These are phyloP conservation scores for Jacana jacana DNA, from an alignment of 2,113 vertebrate species.

Conservation along the genomic window DNA sequence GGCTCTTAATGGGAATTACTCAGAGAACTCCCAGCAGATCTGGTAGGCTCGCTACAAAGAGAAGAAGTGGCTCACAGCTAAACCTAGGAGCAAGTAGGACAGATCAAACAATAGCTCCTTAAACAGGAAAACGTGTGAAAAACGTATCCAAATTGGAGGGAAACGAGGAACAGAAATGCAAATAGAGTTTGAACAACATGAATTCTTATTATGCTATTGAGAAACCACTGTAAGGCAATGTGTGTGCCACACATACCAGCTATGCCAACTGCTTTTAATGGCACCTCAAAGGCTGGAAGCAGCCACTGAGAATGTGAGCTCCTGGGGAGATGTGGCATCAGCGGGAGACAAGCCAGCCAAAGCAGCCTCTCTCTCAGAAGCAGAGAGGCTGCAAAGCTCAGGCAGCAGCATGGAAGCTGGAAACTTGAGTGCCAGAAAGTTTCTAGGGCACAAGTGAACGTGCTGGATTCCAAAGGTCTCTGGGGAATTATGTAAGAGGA, in stretches of 20 bases:
- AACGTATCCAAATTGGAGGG: background rate
- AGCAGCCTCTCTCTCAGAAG: too few species aligned
- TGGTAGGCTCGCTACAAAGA: background rate
- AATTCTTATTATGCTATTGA: background rate
- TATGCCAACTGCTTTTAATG: background rate
- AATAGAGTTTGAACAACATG: background rate
- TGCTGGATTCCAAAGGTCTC: constrained; percentile 27
- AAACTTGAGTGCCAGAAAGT: background rate
- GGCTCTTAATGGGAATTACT: background rate
- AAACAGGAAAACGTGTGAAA: background rate
- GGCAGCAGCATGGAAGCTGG: background rate
- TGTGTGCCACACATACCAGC: background rate
- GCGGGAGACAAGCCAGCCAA: background rate
- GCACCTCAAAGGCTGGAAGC: background rate
- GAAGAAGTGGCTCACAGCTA: background rate
- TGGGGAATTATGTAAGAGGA: background rate
- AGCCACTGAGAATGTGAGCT: background rate
- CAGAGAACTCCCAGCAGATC: background rate
- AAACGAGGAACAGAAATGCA: background rate
- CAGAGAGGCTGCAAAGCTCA: background rate
- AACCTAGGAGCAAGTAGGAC: background rate
- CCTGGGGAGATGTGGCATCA: background rate
- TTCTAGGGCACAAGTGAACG: constrained; percentile 39
- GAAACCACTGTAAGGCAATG: background rate
- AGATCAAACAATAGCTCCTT: background rate